Base-by-base conservation (phyloP, 2,797 vertebrate genomes). In the Zalophus californianus region DNA sequence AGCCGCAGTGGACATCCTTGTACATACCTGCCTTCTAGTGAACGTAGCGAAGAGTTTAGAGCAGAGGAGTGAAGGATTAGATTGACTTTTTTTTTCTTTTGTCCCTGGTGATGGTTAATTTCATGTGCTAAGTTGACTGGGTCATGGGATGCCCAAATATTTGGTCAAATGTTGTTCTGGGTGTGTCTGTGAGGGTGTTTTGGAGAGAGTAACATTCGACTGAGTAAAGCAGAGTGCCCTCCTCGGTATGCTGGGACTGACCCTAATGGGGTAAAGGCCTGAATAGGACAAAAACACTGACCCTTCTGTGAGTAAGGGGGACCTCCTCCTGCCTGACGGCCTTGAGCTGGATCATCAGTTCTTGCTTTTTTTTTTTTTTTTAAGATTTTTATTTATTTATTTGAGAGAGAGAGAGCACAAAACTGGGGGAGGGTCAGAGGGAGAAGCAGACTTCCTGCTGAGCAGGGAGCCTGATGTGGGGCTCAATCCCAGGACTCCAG, bases 21-120 rank as follows among this genome's bases (percentile, higher is more conserved):
- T 12, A 48, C 15, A 0, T 2, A 12, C 2, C 0, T 32, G 20
- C n/a, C 50, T 54, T 73, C 13, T 50, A 5, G 21, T 12, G 73
- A 44, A 20, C 12, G 2, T 9, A 44, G 4, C n/a, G 18, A 58
- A 64, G 18, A 14, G 23, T 58, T 64, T 41, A 20, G 82, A 60
- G 21, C 0, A 35, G 14, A 84, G 80, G 52, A 27, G 5, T 20
- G 64, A 60, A 2, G 12, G 48, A 35, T 23, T 21, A 15, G 48
- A 72, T 54, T n/a, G 64, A 1, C 44, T 73, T 62, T 83, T 75
- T 32, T 66, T 70, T 52, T 52, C 27, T 58, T 72, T 58, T 15
- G 18, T 64, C 23, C 11, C n/a, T 48, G 52, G 29, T 58, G 86
- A 68, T 50, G 52, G 86, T 48, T 77, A 13, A 72, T 72, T 38